A percentile compares a stretch with the other conserved stretches of the same genome.
Evolutionary conservation across 2,797 vertebrate genomes (phyloP).

Genomic region (Sebastes vulpes): DNA sequence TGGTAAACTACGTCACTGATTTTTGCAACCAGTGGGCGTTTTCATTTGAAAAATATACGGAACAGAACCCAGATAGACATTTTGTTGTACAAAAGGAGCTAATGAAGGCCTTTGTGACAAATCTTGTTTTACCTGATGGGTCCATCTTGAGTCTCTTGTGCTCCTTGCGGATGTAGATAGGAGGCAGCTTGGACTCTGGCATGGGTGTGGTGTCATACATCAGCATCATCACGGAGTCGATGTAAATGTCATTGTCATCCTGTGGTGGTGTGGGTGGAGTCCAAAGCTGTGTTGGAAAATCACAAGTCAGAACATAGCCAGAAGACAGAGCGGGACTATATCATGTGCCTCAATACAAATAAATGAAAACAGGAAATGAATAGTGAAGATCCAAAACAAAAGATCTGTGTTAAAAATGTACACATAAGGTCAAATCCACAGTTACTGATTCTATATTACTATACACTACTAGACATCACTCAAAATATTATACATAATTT

Average conservation of each 20-base stretch:
- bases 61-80: no score
- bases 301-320: neutral
- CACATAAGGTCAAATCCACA: neutral
- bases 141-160: constrained; percentile 94
- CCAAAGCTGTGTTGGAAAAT: constrained; percentile 87
- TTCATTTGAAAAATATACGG: no score
- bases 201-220: constrained; percentile 94
- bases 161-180: constrained; percentile 93
- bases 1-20: no score
- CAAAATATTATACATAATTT: neutral
- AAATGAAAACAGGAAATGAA: neutral
- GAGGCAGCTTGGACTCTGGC: constrained; percentile 92
- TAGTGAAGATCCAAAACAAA: neutral
- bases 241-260: constrained; percentile 95
- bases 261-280: constrained; percentile 95
- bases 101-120: neutral
- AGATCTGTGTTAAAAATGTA: neutral
- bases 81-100: neutral
- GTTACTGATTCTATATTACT: neutral
- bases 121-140: constrained; percentile 83
- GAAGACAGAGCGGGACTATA: neutral
- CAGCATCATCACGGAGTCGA: constrained; percentile 95
- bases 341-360: neutral
- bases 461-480: neutral
- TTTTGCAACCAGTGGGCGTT: no score